Evolutionary conservation across 2,797 vertebrate species (phyloP).

Genomic region (Cephalopachus bancanus): DNA sequence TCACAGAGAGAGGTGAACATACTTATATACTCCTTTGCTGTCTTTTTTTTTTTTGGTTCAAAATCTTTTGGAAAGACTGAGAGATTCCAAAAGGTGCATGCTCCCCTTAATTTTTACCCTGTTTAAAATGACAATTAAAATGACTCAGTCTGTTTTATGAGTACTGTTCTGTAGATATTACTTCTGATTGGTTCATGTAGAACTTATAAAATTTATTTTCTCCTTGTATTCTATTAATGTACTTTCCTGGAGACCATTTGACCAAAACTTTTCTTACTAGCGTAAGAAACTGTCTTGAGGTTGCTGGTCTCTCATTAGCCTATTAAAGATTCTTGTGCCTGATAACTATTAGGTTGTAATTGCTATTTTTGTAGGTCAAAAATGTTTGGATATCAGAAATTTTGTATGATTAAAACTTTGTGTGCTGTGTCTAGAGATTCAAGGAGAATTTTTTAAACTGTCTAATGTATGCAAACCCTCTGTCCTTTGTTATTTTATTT

Average conservation of each 20-base stretch:
- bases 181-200: not conserved
- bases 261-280: not conserved
- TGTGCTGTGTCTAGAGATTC: not conserved
- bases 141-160: not conserved
- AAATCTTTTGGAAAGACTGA: not conserved
- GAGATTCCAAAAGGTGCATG: not conserved
- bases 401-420: not conserved
- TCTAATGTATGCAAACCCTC: not conserved
- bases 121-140: not conserved
- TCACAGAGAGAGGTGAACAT: not conserved
- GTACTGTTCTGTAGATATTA: not conserved
- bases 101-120: not conserved
- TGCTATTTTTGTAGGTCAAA: conserved; percentile 7
- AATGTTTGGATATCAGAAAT: not conserved
- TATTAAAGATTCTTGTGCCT: not conserved
- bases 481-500: conserved; percentile 26
- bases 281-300: not conserved
- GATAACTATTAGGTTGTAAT: not conserved
- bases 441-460: not conserved
- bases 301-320: not conserved
- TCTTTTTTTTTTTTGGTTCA: not conserved
- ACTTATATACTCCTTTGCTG: not conserved
- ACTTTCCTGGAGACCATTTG: not conserved
- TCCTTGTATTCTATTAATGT: not conserved
- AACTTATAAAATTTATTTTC: not conserved